Conservation (phyloP, 2,797 vertebrate genomes). For the Labroides dimidiatus region DNA sequence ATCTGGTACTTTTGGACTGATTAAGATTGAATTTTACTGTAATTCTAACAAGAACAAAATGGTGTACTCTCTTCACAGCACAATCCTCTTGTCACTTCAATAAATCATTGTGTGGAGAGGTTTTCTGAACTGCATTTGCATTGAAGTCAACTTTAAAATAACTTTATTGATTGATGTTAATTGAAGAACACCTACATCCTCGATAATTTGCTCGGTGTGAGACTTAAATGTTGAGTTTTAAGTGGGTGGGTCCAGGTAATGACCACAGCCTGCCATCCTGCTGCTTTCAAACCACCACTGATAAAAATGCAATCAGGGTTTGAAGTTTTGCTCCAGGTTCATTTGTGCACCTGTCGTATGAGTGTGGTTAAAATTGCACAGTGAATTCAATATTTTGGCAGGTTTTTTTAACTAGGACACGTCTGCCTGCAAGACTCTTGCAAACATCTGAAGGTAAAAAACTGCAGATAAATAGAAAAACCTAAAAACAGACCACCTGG, state of each 20-base stretch:
- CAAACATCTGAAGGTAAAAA: slow-evolving; percentile 1
- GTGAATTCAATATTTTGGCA: background rate
- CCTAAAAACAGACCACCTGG: slow-evolving; percentile 7
- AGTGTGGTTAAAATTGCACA: background rate
- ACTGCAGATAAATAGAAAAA: background rate
- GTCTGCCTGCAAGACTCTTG: slow-evolving; percentile 14
- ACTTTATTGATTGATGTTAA: background rate
- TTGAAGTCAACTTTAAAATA: background rate
- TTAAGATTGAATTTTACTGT: slow-evolving; percentile 4
- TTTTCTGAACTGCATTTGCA: background rate
- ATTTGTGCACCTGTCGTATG: background rate
- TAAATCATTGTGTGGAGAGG: background rate
- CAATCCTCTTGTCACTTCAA: slow-evolving; percentile 16
- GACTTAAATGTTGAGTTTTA: background rate
- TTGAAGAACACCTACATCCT: background rate
- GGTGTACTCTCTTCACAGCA: background rate
- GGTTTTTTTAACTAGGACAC: background rate
- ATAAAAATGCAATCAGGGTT: background rate
- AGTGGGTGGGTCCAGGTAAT: background rate
- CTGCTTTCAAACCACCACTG: background rate
- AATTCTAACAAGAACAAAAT: background rate
- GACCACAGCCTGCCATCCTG: background rate
- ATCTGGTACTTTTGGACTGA: slow-evolving; percentile 2
- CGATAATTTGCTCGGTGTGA: background rate
- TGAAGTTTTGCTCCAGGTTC: background rate